Evolutionary conservation across 2,113 vertebrate genomes (phyloP).

Genomic region (Silurus asotus): DNA sequence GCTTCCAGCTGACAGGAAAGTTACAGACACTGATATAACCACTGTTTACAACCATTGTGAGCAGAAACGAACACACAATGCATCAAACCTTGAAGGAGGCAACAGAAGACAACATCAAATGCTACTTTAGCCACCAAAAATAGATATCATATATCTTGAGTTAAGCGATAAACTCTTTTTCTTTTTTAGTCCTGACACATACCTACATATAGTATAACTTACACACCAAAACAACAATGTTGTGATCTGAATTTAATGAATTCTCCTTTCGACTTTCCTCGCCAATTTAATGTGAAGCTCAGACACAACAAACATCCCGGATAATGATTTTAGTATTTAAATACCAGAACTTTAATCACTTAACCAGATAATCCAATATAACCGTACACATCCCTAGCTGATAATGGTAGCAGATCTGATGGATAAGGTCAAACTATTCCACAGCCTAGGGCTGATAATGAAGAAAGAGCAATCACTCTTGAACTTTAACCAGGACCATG

Average conservation of each 20-base stretch:
- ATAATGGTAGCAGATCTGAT: neutral
- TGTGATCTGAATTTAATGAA: neutral
- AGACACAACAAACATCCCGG: neutral
- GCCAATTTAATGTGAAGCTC: neutral
- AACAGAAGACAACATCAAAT: neutral
- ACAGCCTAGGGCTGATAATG: slow-evolving; percentile 8
- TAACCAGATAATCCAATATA: slow-evolving; percentile 13
- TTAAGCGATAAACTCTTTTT: neutral
- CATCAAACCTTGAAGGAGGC: neutral
- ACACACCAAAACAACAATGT: neutral
- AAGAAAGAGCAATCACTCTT: slow-evolving; percentile 21
- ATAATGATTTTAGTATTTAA: neutral
- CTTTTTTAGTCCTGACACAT: neutral
- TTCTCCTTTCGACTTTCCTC: neutral
- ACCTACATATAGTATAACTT: neutral
- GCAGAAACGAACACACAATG: neutral
- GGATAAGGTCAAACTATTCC: slow-evolving; percentile 27
- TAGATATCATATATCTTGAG: too few species aligned
- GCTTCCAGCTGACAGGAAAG: neutral
- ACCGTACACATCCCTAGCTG: neutral
- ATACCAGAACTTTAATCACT: neutral
- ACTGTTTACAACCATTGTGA: neutral
- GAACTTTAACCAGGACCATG: slow-evolving; percentile 18
- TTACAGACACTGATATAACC: neutral
- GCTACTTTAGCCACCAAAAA: neutral